Percentiles rank a stretch among this genome's conserved stretches.
Conservation (phyloP, 2,888 invertebrate genomes). For the Allygus modestus region DNA sequence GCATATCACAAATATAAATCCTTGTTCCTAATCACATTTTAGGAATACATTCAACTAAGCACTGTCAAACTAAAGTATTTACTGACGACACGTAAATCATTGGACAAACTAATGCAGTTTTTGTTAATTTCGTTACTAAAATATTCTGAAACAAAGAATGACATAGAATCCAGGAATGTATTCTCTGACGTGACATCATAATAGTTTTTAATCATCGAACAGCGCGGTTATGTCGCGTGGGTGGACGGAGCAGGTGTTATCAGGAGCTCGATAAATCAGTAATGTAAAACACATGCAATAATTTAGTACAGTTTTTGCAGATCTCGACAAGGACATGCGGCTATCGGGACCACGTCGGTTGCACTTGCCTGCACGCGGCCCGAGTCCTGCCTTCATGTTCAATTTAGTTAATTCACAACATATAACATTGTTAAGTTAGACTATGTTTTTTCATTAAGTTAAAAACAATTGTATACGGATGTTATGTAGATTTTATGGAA, state of each 20-base stretch:
- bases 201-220: slow-evolving; percentile 19
- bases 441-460: not conserved
- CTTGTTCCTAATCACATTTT: too few relatives aligned
- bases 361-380: slow-evolving; percentile 4
- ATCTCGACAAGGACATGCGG: slow-evolving; percentile 6
- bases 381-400: not conserved
- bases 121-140: too few relatives aligned
- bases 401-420: not conserved
- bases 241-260: not conserved
- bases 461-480: too few relatives aligned
- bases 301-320: slow-evolving; percentile 32
- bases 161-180: not conserved
- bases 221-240: slow-evolving; percentile 3
- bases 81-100: too few relatives aligned
- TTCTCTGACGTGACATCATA: not conserved
- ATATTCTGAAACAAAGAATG: not conserved
- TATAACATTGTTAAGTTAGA: not conserved
- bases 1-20: too few relatives aligned
- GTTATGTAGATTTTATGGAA: too few relatives aligned
- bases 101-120: too few relatives aligned
- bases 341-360: not conserved
- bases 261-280: slow-evolving; percentile 16
- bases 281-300: slow-evolving; percentile 42
- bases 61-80: too few relatives aligned
- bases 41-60: too few relatives aligned